These are phyloP conservation scores for Delichon dasypus DNA, from an alignment of 2,797 vertebrate species.

Conservation along the genomic window DNA sequence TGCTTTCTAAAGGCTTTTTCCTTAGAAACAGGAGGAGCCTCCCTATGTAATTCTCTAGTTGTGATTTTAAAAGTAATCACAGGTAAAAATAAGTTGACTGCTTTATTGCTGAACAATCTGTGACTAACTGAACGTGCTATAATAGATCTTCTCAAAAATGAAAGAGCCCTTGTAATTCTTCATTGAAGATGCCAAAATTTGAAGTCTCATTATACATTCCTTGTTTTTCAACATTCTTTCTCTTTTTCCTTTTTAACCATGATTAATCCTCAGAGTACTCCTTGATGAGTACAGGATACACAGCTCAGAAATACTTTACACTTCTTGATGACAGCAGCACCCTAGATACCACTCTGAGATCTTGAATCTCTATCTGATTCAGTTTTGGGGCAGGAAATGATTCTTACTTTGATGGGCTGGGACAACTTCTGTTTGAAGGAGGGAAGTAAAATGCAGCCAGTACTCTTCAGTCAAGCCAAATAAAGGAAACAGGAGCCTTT, in stretches of 20 bases:
- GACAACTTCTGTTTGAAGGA: background rate
- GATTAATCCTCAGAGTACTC: background rate
- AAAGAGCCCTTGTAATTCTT: background rate
- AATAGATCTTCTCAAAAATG: conserved; percentile 2
- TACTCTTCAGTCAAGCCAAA: background rate
- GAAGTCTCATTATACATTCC: background rate
- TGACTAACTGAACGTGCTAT: background rate
- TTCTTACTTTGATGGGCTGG: background rate
- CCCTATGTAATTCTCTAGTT: background rate
- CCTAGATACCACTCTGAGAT: background rate
- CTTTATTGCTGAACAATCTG: background rate
- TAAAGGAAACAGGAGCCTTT: background rate
- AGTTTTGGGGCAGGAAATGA: background rate
- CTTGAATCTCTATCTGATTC: background rate
- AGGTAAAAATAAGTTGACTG: conserved; percentile 6
- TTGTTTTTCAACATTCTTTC: background rate
- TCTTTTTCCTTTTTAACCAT: background rate
- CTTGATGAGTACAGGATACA: background rate
- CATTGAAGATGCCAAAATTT: background rate
- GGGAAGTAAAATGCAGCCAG: background rate
- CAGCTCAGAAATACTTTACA: background rate
- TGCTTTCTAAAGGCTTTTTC: background rate
- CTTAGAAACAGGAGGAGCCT: background rate
- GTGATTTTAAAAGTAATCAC: background rate
- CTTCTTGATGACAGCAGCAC: background rate